Evolutionary conservation across 2,113 vertebrate genomes (phyloP), one percentile per base, ranked within the genome.

Genomic region (Serinus canaria): DNA sequence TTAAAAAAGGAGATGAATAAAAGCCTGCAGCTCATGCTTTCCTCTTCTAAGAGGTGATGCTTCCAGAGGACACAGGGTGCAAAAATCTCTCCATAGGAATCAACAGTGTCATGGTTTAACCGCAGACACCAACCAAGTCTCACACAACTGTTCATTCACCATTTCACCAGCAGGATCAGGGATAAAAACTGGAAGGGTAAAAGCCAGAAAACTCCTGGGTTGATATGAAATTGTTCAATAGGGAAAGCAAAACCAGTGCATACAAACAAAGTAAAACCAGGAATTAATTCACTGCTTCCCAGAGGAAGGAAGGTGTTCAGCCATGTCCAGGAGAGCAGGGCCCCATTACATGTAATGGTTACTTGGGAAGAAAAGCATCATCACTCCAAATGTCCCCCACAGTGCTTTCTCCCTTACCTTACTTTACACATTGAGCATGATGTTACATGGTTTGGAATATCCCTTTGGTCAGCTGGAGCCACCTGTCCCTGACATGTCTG

Each of bases 1-100:
- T 39, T 28, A 75, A 22, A 64, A 80, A 58, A 62, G 17, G 15
- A 73, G 27, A 46, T 30, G 1, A 89, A 49, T 62, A 39, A 91
- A 81, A 35, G 24, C 37, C 15, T 56, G 28, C 13, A 43, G 9
- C 7, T 55, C 1, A 1, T 82, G 20, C 11, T 43, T 76, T 44
- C 15, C 4, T 19, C 3, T 33, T 73, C n/a, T 2, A 2, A 58
- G 37, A 76, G 5, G 25, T 60, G 75, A 64, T 0, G 0, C 5
- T 79, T 74, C 24, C 25, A 79, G 33, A 82, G 30, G 33, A 39
- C 52, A n/a, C 1, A 6, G 13, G 2, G 3, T 30, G 8, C 15
- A 66, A 41, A 69, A 60, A 60, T 4, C 6, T 73, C 17, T 73
- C 11, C 0, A 0, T 13, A 72, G 18, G 22, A 78, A 68, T 24